Evolutionary conservation across 1,140 invertebrate species (phyloP), one percentile per base, ranked within the genome.

Genomic region (Tetranychus urticae): DNA sequence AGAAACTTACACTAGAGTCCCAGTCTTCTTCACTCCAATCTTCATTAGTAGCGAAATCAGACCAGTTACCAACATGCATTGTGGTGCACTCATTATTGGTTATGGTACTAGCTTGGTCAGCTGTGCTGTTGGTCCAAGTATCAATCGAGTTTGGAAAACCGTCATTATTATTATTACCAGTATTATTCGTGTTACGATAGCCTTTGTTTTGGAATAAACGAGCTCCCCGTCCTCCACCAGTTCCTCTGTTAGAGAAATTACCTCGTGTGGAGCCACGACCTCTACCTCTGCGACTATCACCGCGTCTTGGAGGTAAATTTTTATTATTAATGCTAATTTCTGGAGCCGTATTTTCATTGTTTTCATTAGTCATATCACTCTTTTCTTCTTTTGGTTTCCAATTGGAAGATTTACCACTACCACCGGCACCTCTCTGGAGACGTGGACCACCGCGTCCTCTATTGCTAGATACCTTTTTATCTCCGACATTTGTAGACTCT

Each of bases 21-120:
- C 90, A 93, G 69, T 90, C 87, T 73, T 92, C 88, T 69, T 89
- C 88, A 71, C 88, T 88, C 89, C 88, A 92, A 34, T 92, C 87
- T 73, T 88, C 85, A 68, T 80, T 76, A 13, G 74, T 71, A 37
- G 78, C 75, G 65, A 75, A 68, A 65, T 67, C 77, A 42, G 66
- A 68, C 77, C 69, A 78, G 55, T 71, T 70, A 63, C 69, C 69
- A 47, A 69, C 68, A 50, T 62, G 64, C 63, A 69, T 68, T 14
- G 67, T 66, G 52, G 69, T 69, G 63, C 67, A 65, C 46, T 67
- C 69, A n/a, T 58, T 50, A 61, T 67, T 61, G 56, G 46, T 60
- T 31, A 8, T n/a, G 31, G 57, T 50, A 33, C 70, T 68, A 52
- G 68, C 68, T 63, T 71, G 71, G 62, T 71, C 72, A 61, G 72